These are phyloP conservation scores for Montipora sp. DNA, from an alignment of 64 coral and sea anemone species.

Conservation along the genomic window DNA sequence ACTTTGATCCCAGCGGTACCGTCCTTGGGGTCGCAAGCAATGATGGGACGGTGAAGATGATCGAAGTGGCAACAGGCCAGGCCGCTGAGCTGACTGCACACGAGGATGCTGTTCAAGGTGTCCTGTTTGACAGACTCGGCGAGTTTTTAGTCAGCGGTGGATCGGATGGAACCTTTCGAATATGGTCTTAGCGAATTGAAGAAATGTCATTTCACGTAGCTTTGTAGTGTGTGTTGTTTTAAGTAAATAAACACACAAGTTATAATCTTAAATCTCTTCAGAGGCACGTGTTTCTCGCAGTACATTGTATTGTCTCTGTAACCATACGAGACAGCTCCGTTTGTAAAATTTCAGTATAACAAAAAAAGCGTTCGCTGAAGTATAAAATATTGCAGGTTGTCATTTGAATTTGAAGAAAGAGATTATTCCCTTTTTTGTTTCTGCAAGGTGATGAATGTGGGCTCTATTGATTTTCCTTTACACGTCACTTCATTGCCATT, in stretches of 20 bases:
- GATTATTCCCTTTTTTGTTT: too few relatives aligned
- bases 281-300: too few relatives aligned
- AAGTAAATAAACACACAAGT: neutral
- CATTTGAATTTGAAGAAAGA: too few relatives aligned
- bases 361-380: too few relatives aligned
- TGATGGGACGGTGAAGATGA: constrained; percentile 95
- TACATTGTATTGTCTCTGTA: too few relatives aligned
- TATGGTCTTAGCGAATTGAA: constrained; percentile 73
- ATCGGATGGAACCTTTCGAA: constrained; percentile 95
- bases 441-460: too few relatives aligned
- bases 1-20: constrained; percentile 95
- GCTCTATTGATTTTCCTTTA: too few relatives aligned
- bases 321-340: too few relatives aligned
- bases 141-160: constrained; percentile 95
- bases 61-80: constrained; percentile 83
- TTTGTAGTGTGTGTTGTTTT: neutral
- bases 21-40: constrained; percentile 96
- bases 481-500: too few relatives aligned
- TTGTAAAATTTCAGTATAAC: too few relatives aligned
- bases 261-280: neutral
- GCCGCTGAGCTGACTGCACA: constrained; percentile 88
- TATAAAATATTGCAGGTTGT: too few relatives aligned
- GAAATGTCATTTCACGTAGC: neutral
- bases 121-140: constrained; percentile 87
- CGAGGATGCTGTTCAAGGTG: constrained; percentile 95